These are phyloP conservation scores for Geotrypetes seraphini DNA, from an alignment of 2,797 vertebrate genomes.

Conservation along the genomic window DNA sequence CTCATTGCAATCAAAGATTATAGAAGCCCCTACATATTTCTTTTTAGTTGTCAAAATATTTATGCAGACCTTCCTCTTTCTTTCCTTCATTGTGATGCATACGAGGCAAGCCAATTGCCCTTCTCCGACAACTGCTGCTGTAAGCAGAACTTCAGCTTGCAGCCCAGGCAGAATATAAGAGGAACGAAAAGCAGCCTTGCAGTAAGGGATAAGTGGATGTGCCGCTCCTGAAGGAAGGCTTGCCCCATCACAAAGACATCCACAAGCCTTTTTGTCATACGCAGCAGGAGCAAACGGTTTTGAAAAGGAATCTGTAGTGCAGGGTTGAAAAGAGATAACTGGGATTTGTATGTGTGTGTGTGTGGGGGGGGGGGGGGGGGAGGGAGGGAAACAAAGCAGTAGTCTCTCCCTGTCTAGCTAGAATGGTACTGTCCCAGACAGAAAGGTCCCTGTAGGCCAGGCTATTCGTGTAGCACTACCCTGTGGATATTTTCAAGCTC, in stretches of 20 bases:
- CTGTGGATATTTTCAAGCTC: conserved; percentile 9
- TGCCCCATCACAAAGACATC: no score
- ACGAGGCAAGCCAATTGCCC: background rate
- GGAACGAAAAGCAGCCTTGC: background rate
- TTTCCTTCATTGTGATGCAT: no score
- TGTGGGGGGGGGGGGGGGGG: no score
- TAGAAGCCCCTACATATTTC: no score
- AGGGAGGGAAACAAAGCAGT: background rate
- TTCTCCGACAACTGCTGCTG: background rate
- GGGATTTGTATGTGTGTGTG: no score
- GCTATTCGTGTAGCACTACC: conserved; percentile 19
- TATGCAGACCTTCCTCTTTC: no score
- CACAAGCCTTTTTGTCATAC: no score
- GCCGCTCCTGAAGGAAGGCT: no score
- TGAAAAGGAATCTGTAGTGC: no score
- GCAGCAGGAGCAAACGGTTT: conserved; percentile 36
- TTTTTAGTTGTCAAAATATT: no score
- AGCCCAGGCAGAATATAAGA: background rate
- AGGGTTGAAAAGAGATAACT: no score
- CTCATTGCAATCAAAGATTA: no score
- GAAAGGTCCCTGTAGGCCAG: conserved; percentile 44
- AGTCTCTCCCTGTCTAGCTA: conserved; percentile 50
- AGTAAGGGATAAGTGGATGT: background rate
- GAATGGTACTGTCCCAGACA: conserved; percentile 60
- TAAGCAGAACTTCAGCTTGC: background rate